Evolutionary conservation across 2,113 vertebrate genomes (phyloP).

Genomic region (Oceanites oceanicus): DNA sequence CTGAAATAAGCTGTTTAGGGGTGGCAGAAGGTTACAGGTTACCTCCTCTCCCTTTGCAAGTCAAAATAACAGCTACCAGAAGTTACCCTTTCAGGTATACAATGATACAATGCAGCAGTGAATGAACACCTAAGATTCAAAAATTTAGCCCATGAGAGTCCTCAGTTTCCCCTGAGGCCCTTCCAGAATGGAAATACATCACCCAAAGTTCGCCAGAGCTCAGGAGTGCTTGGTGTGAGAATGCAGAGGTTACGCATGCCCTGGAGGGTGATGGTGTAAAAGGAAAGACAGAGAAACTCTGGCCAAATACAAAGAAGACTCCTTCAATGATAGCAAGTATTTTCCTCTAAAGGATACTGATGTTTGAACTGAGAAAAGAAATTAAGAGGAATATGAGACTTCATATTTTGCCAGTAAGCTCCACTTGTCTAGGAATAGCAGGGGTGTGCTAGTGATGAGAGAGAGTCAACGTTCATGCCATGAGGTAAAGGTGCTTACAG

Average conservation of each 20-base stretch:
- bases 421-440: background rate
- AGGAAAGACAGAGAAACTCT: background rate
- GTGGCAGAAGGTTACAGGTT: background rate
- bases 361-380: background rate
- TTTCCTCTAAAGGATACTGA: background rate
- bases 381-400: background rate
- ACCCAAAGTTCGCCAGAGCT: background rate
- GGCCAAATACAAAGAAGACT: background rate
- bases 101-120: background rate
- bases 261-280: background rate
- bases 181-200: background rate
- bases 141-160: background rate
- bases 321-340: background rate
- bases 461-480: background rate
- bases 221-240: background rate
- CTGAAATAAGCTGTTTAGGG: background rate
- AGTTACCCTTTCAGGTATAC: background rate
- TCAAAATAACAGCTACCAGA: background rate
- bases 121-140: background rate
- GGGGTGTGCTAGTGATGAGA: background rate
- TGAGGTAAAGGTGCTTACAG: background rate
- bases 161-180: background rate
- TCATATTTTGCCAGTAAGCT: background rate
- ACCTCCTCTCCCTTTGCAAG: background rate
- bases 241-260: background rate